Base-by-base conservation (phyloP, 2,888 invertebrate genomes). In the Tetropium fuscum region DNA sequence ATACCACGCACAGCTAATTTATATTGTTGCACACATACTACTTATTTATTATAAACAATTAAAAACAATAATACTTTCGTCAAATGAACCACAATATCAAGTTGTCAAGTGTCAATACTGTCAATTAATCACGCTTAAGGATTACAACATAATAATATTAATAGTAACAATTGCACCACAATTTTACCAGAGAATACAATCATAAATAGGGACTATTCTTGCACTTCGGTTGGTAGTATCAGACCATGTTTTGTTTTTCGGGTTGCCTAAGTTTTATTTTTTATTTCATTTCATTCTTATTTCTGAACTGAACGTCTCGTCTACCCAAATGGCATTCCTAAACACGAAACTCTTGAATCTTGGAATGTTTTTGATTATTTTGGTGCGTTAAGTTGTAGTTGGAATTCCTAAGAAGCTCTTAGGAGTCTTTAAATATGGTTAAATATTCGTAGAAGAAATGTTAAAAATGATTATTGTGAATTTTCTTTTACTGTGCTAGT, bases 191-290 rank as follows among this genome's bases (percentile, higher is more conserved):
- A n/a, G n/a, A n/a, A n/a, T 34, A 13, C 13, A 34, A 13, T 34
- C 7, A 15, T 1, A 15, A 13, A 7, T 34, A 7, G 34, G 13
- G 15, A 34, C 13, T 34, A 13, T 34, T 6, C 2, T 6, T 32
- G 3, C 2, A 1, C 1, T 4, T 8, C 15, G 34, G 11, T 34
- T 34, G 34, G 34, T 7, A 34, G 7, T 13, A 7, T 4, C 2
- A 15, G 1, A n/a, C n/a, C 38, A 38, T 51, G 40, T 48, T 56
- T 56, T 56, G 48, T 48, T 56, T 56, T 41, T 16, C 7, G 25
- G 51, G 51, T 55, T 44, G 43, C 11, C 38, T 40, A 47, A 22
- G 8, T 18, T 54, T 6, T 40, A 18, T 40, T 27, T 34, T 8
- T 36, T 55, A 16, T 11, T 25, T 47, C 1, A 27, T 45, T 19